phyloP scores from a whole-genome alignment of 2,888 invertebrate genomes.

The Philereme transversata region DNA sequence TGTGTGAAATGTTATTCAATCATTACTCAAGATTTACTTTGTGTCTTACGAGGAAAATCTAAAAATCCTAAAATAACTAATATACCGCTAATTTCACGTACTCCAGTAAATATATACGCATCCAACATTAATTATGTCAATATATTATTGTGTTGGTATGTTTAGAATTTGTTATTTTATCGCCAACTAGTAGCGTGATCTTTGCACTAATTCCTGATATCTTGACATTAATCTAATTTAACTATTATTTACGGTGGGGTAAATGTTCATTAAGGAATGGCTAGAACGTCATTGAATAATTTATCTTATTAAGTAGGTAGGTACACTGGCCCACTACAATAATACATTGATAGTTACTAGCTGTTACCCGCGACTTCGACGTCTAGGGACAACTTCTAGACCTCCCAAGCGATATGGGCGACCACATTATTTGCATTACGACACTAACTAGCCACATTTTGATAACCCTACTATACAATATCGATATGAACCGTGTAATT shows the following conservation, averaged over 20 bases:
- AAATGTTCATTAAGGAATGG: constrained; percentile 26
- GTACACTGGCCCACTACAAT: too few relatives aligned
- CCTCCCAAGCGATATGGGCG: too few relatives aligned
- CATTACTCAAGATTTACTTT: too few relatives aligned
- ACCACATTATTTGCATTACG: too few relatives aligned
- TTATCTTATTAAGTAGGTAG: constrained; percentile 8
- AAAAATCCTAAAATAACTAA: not conserved
- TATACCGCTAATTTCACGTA: not conserved
- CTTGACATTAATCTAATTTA: constrained; percentile 28
- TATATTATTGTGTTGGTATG: constrained; percentile 21
- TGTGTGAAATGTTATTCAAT: too few relatives aligned
- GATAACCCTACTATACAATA: too few relatives aligned
- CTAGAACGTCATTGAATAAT: constrained; percentile 25
- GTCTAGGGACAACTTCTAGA: too few relatives aligned
- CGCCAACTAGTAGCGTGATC: constrained; percentile 44
- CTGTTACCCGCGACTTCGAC: too few relatives aligned
- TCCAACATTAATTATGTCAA: constrained; percentile 21
- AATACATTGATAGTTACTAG: too few relatives aligned
- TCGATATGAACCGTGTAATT: too few relatives aligned
- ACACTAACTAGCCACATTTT: too few relatives aligned
- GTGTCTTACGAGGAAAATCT: too few relatives aligned
- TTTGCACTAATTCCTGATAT: constrained; percentile 46
- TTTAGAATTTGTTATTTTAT: constrained; percentile 44
- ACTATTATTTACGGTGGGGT: constrained; percentile 13
- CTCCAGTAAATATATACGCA: constrained; percentile 3